Conservation (phyloP, 2,113 vertebrate genomes). For the Gasterosteus aculeatus region DNA sequence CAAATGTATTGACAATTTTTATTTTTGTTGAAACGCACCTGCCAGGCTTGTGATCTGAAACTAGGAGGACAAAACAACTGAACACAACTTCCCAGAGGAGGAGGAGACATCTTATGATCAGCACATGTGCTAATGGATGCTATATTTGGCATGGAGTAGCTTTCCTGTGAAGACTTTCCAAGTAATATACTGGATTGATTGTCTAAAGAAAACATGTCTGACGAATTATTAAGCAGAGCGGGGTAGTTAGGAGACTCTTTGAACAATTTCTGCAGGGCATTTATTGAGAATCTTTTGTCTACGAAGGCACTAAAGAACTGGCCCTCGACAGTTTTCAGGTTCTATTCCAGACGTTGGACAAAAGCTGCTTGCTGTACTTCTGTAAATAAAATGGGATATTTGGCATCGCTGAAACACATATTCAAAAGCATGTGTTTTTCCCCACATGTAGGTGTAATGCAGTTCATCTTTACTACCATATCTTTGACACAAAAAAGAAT, state of each 20-base stretch:
- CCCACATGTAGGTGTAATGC: neutral
- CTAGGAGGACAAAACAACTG: neutral
- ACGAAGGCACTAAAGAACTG: neutral
- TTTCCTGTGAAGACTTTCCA: neutral
- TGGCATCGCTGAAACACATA: neutral
- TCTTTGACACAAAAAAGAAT: constrained; percentile 4
- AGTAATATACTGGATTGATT: neutral
- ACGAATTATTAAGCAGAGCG: neutral
- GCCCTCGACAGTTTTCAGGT: neutral
- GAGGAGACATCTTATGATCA: neutral
- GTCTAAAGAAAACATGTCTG: neutral
- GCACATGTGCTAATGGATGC: neutral
- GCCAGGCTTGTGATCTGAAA: neutral
- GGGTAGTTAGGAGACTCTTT: neutral
- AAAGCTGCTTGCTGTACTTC: neutral
- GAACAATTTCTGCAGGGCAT: neutral
- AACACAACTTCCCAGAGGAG: neutral
- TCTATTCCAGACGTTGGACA: neutral
- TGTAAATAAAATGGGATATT: neutral
- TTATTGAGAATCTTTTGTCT: neutral
- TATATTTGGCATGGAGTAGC: neutral
- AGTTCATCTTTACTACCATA: neutral
- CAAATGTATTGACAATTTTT: neutral
- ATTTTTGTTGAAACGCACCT: neutral
- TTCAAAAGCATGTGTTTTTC: neutral